phyloP scores from a whole-genome alignment of 2,113 vertebrate species.

The Sinocyclocheilus maitianheensis region DNA sequence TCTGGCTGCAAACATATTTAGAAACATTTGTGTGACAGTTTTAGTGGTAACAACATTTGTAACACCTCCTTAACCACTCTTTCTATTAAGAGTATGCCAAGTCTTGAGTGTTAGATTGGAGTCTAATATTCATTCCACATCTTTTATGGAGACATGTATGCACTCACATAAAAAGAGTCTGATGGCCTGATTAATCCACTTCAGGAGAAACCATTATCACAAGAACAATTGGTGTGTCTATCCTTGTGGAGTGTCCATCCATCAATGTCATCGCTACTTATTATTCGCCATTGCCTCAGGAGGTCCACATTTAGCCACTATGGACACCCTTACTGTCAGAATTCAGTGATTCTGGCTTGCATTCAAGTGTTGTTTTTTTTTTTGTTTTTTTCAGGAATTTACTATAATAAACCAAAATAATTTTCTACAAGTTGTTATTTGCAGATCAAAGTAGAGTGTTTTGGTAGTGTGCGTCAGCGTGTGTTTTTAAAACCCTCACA shows the following conservation, averaged over 20 bases:
- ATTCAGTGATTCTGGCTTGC: not conserved
- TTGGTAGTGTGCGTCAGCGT: not conserved
- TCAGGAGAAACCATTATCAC: constrained; percentile 63
- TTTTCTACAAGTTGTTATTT: not conserved
- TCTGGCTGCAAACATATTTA: not conserved
- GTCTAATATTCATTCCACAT: constrained; percentile 53
- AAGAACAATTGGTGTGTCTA: constrained; percentile 65
- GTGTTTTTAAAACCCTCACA: not conserved
- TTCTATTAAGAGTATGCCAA: constrained; percentile 36
- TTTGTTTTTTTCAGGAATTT: not conserved
- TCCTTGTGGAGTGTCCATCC: constrained; percentile 57
- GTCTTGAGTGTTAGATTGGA: constrained; percentile 38
- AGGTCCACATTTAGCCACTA: constrained; percentile 45
- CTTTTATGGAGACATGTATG: constrained; percentile 51
- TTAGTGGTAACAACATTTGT: constrained; percentile 32
- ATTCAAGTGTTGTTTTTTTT: not conserved
- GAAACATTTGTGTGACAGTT: constrained; percentile 23
- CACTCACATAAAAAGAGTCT: constrained; percentile 50
- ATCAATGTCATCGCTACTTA: constrained; percentile 56
- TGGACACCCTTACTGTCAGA: constrained; percentile 30
- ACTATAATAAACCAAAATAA: not conserved
- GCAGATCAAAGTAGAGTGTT: constrained; percentile 12
- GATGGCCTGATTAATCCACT: constrained; percentile 61
- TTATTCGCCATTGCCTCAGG: constrained; percentile 50
- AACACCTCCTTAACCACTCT: constrained; percentile 23